Evolutionary conservation across 2,113 vertebrate genomes (phyloP).

Genomic region (Callionymus lyra): DNA sequence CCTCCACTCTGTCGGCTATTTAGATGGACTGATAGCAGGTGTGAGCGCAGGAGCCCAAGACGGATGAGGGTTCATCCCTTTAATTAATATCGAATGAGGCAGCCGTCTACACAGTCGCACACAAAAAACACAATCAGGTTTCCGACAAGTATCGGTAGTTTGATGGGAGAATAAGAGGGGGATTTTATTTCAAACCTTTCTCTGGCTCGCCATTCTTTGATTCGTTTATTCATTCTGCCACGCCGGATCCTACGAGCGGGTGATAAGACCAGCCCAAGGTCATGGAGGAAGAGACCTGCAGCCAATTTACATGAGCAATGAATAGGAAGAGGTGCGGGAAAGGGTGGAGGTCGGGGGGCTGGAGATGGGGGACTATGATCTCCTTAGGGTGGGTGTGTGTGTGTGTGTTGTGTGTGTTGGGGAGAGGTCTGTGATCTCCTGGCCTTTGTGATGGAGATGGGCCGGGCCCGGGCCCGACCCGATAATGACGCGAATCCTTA

Average conservation of each 20-base stretch:
- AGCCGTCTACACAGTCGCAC: constrained; percentile 12
- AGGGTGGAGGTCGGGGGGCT: constrained; percentile 31
- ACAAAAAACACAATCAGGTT: constrained; percentile 16
- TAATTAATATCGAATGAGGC: constrained; percentile 51
- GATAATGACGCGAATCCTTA: constrained; percentile 66
- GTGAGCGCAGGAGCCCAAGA: constrained; percentile 6
- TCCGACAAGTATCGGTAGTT: constrained; percentile 38
- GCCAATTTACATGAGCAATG: constrained; percentile 66
- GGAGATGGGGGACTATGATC: constrained; percentile 46
- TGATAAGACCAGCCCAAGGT: constrained; percentile 68
- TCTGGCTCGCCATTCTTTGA: constrained; percentile 12
- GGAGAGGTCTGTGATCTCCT: constrained; percentile 62
- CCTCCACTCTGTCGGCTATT: constrained; percentile 22
- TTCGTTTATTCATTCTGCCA: constrained; percentile 33
- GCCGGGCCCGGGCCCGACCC: constrained; percentile 49
- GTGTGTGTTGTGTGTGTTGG: constrained; percentile 2
- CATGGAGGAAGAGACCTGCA: constrained; percentile 55
- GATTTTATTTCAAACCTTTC: constrained; percentile 27
- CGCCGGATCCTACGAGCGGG: constrained; percentile 49
- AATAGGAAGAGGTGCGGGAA: constrained; percentile 53
- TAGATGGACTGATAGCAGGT: constrained; percentile 31
- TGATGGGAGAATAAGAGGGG: constrained; percentile 28
- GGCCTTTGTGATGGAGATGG: constrained; percentile 70
- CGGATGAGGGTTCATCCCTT: constrained; percentile 23
- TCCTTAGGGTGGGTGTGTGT: constrained; percentile 41